These are phyloP conservation scores for Borostomias antarcticus DNA, from an alignment of 2,797 vertebrate species.

Conservation along the genomic window DNA sequence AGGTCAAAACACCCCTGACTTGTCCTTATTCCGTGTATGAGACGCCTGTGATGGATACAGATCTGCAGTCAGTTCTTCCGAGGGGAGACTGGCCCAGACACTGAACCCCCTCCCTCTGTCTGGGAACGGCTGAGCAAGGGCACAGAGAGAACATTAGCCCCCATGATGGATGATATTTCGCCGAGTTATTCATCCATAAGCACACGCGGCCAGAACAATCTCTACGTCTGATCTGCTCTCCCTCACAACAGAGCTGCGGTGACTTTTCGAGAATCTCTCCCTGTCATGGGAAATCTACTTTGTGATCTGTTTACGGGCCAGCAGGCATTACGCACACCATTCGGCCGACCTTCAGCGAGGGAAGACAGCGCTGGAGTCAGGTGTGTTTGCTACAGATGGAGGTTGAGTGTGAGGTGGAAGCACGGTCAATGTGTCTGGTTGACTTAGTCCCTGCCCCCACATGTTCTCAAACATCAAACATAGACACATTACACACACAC, in stretches of 20 bases:
- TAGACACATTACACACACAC: background rate
- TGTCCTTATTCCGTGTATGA: background rate
- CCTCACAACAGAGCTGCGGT: slow-evolving; percentile 45
- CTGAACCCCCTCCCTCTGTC: no score
- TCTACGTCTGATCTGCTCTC: slow-evolving; percentile 30
- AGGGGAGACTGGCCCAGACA: slow-evolving; percentile 51
- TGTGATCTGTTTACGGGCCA: slow-evolving; percentile 41
- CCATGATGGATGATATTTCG: slow-evolving; percentile 58
- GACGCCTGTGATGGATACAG: background rate
- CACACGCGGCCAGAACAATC: slow-evolving; percentile 26
- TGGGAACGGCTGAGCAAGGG: background rate
- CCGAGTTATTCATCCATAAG: slow-evolving; percentile 58
- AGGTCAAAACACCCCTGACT: background rate
- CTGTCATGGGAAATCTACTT: slow-evolving; percentile 47
- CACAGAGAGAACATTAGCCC: slow-evolving; percentile 58
- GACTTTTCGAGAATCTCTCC: slow-evolving; percentile 59
- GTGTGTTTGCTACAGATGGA: slow-evolving; percentile 3
- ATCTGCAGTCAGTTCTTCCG: slow-evolving; percentile 6
- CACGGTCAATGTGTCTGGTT: background rate
- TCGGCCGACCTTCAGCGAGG: slow-evolving; percentile 33
- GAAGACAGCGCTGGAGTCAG: slow-evolving; percentile 8
- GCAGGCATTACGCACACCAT: slow-evolving; percentile 35
- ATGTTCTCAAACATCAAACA: no score
- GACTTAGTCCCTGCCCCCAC: background rate
- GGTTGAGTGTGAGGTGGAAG: slow-evolving; percentile 2